Evolutionary conservation across 2,888 invertebrate genomes (phyloP), one percentile per base, ranked within the genome.

Genomic region (Epirrhoe alternata): DNA sequence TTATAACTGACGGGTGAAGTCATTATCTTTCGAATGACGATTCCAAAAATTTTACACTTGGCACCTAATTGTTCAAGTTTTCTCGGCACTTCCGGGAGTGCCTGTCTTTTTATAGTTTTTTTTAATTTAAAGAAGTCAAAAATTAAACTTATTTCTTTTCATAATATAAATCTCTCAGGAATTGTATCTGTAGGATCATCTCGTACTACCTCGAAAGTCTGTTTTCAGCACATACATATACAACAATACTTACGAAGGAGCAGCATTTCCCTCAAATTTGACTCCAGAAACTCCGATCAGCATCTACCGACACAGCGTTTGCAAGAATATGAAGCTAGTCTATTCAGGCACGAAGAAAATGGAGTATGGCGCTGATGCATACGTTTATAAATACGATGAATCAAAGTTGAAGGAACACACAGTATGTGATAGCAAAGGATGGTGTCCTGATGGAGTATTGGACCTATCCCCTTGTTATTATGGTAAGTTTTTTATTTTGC

Each of bases 301-400:
- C 6, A 80, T 97, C 1, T 97, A 95, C 84, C 94, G 97, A 33
- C 95, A 96, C 74, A 94, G 96, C 1, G 95, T 97, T 78, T 97
- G 97, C 83, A 94, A 59, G 61, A 62, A 63, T n/a, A 12, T 75
- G 7, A 50, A 51, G 2, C 14, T 75, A 24, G 33, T 60, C 58
- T 69, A 69, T 62, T 50, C 16, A 5, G 68, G 68, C 1, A 64
- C 54, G 0, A 65, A 17, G 33, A 12, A 38, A 5, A 72, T 67
- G 55, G 17, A 61, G 1, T 68, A 73, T 7, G 73, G 73, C 10
- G 51, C 71, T 0, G 69, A 70, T 0, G 71, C 68, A 0, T 73
- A 67, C 24, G 54, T 66, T 4, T 76, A 75, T 55, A 57, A 52
- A 8, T 55, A 68, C 2, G 59, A 58, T 14, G 65, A 73, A 17